Conservation (phyloP, 2,888 invertebrate genomes). For the Patella caerulea region DNA sequence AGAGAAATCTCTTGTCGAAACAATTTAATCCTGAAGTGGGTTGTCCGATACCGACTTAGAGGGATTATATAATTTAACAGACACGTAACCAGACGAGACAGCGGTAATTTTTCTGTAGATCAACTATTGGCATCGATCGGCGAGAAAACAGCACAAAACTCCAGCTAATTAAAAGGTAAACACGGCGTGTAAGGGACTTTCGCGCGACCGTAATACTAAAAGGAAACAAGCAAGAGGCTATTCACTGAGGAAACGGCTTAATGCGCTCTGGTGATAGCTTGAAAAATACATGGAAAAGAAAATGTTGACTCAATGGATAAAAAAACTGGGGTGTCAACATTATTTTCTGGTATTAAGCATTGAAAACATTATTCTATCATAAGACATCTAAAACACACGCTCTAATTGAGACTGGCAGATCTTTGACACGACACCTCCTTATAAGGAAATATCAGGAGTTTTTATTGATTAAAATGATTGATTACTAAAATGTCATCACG, state of each 20-base stretch:
- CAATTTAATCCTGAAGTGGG: neutral
- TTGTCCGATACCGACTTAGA: neutral
- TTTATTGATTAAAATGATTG: too few relatives aligned
- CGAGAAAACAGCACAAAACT: slow-evolving; percentile 3
- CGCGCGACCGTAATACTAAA: neutral
- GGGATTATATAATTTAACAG: neutral
- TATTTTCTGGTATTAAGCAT: neutral
- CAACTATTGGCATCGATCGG: slow-evolving; percentile 1
- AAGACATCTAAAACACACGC: too few relatives aligned
- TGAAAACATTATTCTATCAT: too few relatives aligned
- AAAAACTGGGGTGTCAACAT: neutral
- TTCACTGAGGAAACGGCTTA: neutral
- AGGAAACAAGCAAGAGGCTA: neutral
- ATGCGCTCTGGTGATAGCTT: neutral
- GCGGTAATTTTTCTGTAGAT: slow-evolving; percentile 1
- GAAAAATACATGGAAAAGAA: neutral
- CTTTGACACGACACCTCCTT: too few relatives aligned
- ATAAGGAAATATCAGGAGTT: too few relatives aligned
- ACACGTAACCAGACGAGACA: neutral
- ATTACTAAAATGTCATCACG: too few relatives aligned
- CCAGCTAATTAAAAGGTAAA: slow-evolving; percentile 8
- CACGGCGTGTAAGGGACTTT: neutral
- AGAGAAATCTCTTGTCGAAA: neutral
- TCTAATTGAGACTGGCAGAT: too few relatives aligned
- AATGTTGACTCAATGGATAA: neutral